Evolutionary conservation across 2,888 invertebrate genomes (phyloP).

Genomic region (Ecdyonurus torrentis): DNA sequence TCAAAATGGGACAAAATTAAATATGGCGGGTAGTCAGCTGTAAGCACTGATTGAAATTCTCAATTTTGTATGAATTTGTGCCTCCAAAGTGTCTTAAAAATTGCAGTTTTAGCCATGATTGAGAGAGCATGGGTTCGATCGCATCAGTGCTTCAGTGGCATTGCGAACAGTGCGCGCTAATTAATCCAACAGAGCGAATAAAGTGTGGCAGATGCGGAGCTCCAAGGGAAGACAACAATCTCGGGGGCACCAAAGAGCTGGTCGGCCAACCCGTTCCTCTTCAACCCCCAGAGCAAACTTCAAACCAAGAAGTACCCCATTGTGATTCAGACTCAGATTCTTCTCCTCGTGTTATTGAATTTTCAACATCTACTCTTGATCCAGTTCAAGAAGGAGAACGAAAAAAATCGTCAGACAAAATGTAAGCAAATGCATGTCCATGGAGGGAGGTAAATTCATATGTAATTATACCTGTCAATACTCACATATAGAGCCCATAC

Average conservation of each 20-base stretch:
- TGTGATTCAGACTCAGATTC: neutral
- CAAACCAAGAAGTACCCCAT: neutral
- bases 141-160: conserved; percentile 89
- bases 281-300: neutral
- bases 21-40: neutral
- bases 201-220: conserved; percentile 67
- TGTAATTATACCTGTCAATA: no score
- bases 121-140: conserved; percentile 65
- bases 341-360: neutral
- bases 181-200: conserved; percentile 72
- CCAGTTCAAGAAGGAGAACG: neutral
- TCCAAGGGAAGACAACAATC: neutral
- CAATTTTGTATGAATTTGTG: neutral
- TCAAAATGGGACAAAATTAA: neutral
- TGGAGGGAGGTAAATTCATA: no score
- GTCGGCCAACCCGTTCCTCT: neutral
- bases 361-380: neutral
- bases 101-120: neutral
- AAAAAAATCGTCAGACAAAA: neutral
- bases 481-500: no score
- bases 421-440: no score
- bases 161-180: conserved; percentile 72
- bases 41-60: neutral
- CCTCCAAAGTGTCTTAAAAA: neutral
- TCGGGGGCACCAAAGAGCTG: neutral